phyloP scores from a whole-genome alignment of 2,888 invertebrate species.

The Boloria selene region DNA sequence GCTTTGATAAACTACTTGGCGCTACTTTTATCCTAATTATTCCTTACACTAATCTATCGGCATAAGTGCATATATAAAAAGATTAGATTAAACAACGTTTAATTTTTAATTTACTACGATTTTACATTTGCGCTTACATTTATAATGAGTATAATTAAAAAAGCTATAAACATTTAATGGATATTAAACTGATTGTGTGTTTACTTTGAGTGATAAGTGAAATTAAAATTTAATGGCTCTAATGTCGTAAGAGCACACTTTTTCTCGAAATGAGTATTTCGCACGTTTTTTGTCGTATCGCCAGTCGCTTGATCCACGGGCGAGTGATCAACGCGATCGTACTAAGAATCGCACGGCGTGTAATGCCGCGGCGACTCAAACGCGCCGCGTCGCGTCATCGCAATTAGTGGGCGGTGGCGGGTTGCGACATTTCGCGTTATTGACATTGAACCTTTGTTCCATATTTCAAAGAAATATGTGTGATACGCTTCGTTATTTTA shows the following conservation, averaged over 20 bases:
- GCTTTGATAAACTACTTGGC: conserved; percentile 15
- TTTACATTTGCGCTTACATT: conserved; percentile 19
- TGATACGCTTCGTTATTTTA: conserved; percentile 38
- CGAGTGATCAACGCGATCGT: conserved; percentile 44
- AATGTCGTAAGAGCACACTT: conserved; percentile 2
- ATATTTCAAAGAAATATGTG: conserved; percentile 76
- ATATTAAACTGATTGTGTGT: conserved; percentile 4
- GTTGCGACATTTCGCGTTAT: conserved; percentile 66
- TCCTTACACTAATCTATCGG: background rate
- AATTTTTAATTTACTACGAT: conserved; percentile 17
- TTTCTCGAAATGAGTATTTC: conserved; percentile 2
- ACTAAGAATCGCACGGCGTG: conserved; percentile 66
- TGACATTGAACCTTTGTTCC: conserved; percentile 79
- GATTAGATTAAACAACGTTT: conserved; percentile 7
- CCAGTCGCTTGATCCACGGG: conserved; percentile 45
- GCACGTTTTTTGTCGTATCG: conserved; percentile 36
- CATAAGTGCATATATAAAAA: background rate
- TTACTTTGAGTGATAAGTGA: conserved; percentile 4
- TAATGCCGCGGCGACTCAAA: conserved; percentile 70
- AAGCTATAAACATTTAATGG: conserved; percentile 18
- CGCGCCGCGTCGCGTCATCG: conserved; percentile 66
- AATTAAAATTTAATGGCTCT: conserved; percentile 6
- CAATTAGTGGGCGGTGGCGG: conserved; percentile 65
- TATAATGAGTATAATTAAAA: conserved; percentile 16
- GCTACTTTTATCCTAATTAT: conserved; percentile 17